A percentile compares a stretch with the other conserved stretches of the same genome.
Evolutionary conservation across 2,113 vertebrate species (phyloP).

Genomic region (Laterallus jamaicensis): DNA sequence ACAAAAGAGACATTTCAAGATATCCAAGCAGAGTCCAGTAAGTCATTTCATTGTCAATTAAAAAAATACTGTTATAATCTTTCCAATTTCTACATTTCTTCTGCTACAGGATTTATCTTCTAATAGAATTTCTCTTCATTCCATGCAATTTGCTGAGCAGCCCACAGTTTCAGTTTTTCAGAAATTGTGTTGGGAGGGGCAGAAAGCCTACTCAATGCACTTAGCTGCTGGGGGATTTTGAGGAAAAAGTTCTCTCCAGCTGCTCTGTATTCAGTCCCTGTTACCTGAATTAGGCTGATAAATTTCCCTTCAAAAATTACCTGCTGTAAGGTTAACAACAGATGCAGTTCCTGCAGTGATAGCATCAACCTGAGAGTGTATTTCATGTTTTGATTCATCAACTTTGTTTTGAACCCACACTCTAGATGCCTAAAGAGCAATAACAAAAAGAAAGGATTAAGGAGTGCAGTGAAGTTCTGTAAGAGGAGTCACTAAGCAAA

Average conservation of each 20-base stretch:
- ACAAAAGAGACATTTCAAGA: neutral
- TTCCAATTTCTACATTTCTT: neutral
- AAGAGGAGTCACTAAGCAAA: neutral
- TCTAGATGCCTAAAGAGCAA: conserved; percentile 87
- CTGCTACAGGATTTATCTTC: neutral
- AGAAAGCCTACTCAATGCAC: neutral
- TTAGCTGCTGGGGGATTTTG: rapidly evolving
- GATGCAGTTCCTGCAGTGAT: conserved; percentile 98
- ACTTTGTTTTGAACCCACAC: conserved; percentile 99
- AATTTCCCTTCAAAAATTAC: conserved; percentile 73
- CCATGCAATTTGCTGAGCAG: neutral
- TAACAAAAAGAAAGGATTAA: conserved; percentile 31
- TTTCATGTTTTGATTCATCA: conserved; percentile 99
- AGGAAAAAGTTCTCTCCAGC: neutral
- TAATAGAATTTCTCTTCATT: neutral
- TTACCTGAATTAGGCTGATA: neutral
- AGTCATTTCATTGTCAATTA: neutral
- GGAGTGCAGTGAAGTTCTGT: neutral
- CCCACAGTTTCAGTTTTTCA: neutral
- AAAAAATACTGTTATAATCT: neutral
- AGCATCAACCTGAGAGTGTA: conserved; percentile 98
- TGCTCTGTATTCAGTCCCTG: neutral
- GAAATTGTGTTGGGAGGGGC: neutral
- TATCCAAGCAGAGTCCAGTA: neutral
- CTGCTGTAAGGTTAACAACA: conserved; percentile 98